A percentile compares a stretch with the other conserved stretches of the same genome.
Evolutionary conservation across 2,797 vertebrate species (phyloP).

Genomic region (Lepilemur ruficaudatus): DNA sequence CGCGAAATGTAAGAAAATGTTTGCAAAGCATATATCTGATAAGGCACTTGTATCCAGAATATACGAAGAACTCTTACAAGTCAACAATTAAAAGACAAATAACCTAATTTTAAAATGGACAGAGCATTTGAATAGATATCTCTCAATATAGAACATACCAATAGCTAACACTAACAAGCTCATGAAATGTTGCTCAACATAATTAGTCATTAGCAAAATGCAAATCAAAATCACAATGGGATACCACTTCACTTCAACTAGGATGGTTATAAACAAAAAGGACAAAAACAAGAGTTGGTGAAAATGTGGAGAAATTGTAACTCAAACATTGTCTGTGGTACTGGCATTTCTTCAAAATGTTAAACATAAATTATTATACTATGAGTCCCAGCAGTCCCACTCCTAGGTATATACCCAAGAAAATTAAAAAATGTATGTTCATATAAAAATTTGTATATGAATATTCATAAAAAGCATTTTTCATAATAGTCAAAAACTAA

Average conservation of each 20-base stretch:
- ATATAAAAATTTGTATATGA: too few species aligned
- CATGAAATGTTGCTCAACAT: not conserved
- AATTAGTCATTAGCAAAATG: not conserved
- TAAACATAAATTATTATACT: too few species aligned
- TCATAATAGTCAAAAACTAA: too few species aligned
- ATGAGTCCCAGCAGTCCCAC: too few species aligned
- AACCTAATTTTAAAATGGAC: not conserved
- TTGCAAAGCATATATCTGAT: not conserved
- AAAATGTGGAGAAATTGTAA: too few species aligned
- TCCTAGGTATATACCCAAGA: too few species aligned
- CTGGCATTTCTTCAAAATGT: too few species aligned
- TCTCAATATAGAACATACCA: not conserved
- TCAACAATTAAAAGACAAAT: not conserved
- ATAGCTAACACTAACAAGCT: not conserved
- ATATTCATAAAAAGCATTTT: too few species aligned
- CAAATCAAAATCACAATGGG: not conserved
- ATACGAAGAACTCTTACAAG: not conserved
- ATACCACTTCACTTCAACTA: not conserved
- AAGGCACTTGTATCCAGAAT: not conserved
- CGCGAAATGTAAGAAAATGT: not conserved
- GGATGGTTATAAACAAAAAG: too few species aligned
- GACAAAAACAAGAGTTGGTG: too few species aligned
- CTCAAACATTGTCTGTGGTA: too few species aligned
- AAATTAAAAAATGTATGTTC: too few species aligned
- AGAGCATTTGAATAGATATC: not conserved